A percentile compares a stretch with the other conserved stretches of the same genome.
Evolutionary conservation across 1,140 invertebrate genomes (phyloP).

Genomic region (Amphibalanus amphitrite): DNA sequence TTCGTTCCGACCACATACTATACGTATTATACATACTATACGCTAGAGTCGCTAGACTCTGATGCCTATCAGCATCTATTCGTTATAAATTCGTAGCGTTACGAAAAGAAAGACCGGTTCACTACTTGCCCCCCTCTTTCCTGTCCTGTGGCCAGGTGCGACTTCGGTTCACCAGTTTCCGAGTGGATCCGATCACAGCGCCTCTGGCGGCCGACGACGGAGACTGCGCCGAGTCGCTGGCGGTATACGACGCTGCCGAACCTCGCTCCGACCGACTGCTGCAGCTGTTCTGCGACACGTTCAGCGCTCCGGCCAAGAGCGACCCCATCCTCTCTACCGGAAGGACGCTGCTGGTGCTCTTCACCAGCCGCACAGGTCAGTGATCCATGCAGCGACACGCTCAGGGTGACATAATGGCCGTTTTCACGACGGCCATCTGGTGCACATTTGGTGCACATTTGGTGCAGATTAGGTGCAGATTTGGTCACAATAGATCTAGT

Average conservation of each 20-base stretch:
- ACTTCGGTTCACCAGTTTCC: conserved; percentile 40
- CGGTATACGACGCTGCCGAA: conserved; percentile 64
- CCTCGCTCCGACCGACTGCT: conserved; percentile 71
- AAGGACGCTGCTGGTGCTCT: conserved; percentile 54
- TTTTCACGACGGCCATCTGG: no score
- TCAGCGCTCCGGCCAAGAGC: conserved; percentile 76
- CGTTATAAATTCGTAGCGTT: no score
- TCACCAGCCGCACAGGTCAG: conserved; percentile 60
- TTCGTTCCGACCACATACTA: no score
- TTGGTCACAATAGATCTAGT: no score
- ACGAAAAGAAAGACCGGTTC: no score
- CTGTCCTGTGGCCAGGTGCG: conserved; percentile 3
- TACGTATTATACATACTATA: no score
- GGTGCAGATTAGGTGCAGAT: no score
- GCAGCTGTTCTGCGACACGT: conserved; percentile 82
- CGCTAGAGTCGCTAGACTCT: no score
- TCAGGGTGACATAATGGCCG: no score
- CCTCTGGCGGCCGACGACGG: conserved; percentile 61
- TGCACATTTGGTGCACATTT: no score
- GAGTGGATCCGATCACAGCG: conserved; percentile 71
- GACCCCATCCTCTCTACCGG: conserved; percentile 74
- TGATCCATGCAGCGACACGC: conserved; percentile 69
- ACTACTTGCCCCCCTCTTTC: no score
- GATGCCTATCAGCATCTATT: no score
- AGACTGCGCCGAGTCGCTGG: conserved; percentile 72